Evolutionary conservation across 2,888 invertebrate genomes (phyloP), one percentile per base, ranked within the genome.

Genomic region (Drosophila nigricruria): DNA sequence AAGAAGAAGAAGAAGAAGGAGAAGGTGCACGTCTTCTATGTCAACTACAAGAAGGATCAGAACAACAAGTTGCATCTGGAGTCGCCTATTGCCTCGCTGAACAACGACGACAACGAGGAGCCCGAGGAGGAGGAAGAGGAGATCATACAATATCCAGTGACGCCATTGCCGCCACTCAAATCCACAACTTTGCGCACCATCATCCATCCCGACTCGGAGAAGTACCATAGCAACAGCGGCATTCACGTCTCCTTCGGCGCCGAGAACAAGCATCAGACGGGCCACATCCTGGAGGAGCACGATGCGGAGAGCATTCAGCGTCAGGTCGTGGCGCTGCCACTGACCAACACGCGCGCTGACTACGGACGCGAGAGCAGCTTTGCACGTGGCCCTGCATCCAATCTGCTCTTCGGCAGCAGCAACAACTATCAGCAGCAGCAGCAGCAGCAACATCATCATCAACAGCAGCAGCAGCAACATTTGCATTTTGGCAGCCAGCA

Each of bases 11-110:
- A 94, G 75, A 95, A 95, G 79, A 97, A 97, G 90, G 97, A 97
- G 90, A 97, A 97, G 32, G 97, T 97, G 42, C 97, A 97, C 88
- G 97, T 97, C 1, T 97, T 97, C 91, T 97, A 97, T 90, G 97
- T 97, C 0, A 97, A 97, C 92, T 97, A 97, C 91, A 97, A 97
- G 91, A 97, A 97, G 91, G 97, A 97, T 88, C 96, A 95, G 1
- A 93, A 95, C 81, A 95, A 96, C 16, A 95, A 96, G 78, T 94
- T 97, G 14, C 95, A 97, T 58, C 96, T 97, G 90, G 97, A 97
- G 70, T 94, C 96, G 73, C 97, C 97, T 0, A 94, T 97, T 25
- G 96, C 97, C 10, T 97, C 97, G 9, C 93, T 97, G 25, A 94
- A 95, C 18, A 95, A 95, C 69, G 94, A 95, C 73, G 95, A 95